Percentiles rank a stretch among this genome's conserved stretches.
These are phyloP conservation scores for Drosophila mulleri DNA, from an alignment of 2,888 invertebrate genomes.

Conservation along the genomic window DNA sequence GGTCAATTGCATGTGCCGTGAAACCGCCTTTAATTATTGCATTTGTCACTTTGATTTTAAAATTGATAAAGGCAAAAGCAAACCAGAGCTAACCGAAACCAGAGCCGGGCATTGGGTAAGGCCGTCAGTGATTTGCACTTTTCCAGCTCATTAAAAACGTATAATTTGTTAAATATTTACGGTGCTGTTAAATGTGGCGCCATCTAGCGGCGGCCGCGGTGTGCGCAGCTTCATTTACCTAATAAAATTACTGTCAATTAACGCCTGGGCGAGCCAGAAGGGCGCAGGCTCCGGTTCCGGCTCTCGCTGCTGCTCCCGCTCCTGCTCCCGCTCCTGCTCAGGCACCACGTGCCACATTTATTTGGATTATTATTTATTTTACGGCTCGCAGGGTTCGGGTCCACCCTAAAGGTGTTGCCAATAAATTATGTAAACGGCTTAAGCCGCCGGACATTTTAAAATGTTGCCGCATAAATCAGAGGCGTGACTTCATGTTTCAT, in stretches of 20 bases:
- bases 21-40: conserved; percentile 56
- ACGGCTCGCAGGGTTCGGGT: conserved; percentile 36
- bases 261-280: conserved; percentile 29
- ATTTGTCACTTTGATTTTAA: conserved; percentile 44
- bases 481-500: conserved; percentile 45
- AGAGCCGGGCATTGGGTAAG: conserved; percentile 21
- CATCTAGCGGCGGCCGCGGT: conserved; percentile 46
- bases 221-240: conserved; percentile 65
- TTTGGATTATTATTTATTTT: conserved; percentile 80
- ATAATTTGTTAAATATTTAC: conserved; percentile 81
- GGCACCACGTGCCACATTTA: conserved; percentile 51
- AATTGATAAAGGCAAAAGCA: conserved; percentile 5
- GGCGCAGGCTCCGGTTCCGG: no score
- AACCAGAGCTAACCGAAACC: background rate
- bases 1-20: background rate
- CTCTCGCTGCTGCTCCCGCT: no score
- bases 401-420: conserved; percentile 39
- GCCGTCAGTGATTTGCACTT: conserved; percentile 77
- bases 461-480: conserved; percentile 67
- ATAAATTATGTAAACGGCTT: conserved; percentile 80
- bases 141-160: conserved; percentile 80
- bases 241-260: conserved; percentile 81
- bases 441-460: conserved; percentile 57
- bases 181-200: conserved; percentile 60
- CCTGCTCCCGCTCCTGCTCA: no score